phyloP scores from a whole-genome alignment of 2,888 invertebrate species.

The Chalcosyrphus nemorum region DNA sequence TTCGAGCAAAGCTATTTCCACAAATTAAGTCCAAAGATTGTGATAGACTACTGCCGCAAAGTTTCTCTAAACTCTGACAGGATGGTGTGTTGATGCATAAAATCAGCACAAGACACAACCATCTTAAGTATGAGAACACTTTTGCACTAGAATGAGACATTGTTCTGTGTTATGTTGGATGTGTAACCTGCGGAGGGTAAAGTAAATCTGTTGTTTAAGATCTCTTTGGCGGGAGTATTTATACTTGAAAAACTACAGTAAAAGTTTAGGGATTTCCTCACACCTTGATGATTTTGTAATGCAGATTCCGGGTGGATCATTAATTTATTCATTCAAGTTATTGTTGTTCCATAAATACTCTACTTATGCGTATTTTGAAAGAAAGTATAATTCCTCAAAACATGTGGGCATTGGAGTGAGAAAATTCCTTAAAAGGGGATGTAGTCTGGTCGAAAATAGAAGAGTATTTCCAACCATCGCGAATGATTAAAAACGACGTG shows the following conservation, averaged over 20 bases:
- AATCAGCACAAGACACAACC: not conserved
- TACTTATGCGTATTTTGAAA: too few species aligned
- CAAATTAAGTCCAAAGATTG: slow-evolving; percentile 20
- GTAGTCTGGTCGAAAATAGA: not conserved
- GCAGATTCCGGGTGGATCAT: not conserved
- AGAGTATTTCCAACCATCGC: not conserved
- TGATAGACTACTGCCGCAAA: not conserved
- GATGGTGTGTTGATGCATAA: not conserved
- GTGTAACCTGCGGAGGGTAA: not conserved
- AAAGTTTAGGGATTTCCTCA: not conserved
- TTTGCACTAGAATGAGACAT: not conserved
- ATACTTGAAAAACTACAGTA: not conserved
- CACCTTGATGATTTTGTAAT: not conserved
- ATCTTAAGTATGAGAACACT: not conserved
- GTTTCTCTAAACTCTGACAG: not conserved
- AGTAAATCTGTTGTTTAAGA: not conserved
- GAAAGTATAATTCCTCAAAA: not conserved
- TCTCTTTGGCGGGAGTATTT: not conserved
- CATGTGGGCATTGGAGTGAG: not conserved
- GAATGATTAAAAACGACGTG: not conserved
- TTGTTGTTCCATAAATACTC: too few species aligned
- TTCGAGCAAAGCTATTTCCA: not conserved
- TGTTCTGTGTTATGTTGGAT: not conserved
- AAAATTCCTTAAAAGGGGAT: not conserved
- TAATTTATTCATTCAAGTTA: slow-evolving; percentile 1